A percentile compares a stretch with the other conserved stretches of the same genome.
These are phyloP conservation scores for Netelia fuscicornis DNA, from an alignment of 2,888 invertebrate genomes.

Conservation along the genomic window DNA sequence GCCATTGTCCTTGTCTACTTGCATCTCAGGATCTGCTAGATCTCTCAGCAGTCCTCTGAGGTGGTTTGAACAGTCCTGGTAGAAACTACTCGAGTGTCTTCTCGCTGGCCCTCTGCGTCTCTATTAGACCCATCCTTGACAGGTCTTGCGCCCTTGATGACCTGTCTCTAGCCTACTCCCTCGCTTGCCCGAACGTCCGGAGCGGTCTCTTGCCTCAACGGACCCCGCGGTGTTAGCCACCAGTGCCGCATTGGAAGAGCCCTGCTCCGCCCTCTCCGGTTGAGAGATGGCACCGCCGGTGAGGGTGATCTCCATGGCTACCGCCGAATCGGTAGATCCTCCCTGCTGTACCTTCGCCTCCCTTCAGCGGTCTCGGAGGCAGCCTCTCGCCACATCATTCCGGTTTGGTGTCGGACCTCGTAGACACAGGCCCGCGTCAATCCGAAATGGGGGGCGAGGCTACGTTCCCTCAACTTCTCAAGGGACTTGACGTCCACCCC, in stretches of 20 bases:
- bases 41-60: neutral
- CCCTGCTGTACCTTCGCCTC: no score
- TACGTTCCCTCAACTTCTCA: conserved; percentile 1
- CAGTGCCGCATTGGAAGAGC: no score
- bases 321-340: no score
- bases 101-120: conserved; percentile 8
- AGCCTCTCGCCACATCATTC: neutral
- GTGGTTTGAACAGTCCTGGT: neutral
- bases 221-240: no score
- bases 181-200: no score
- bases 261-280: no score
- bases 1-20: neutral
- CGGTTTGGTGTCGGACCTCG: conserved; percentile 17
- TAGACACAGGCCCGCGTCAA: conserved; percentile 27
- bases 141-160: neutral
- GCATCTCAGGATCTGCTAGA: neutral
- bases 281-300: no score
- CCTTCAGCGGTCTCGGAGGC: no score
- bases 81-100: neutral
- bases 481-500: conserved; percentile 57
- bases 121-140: conserved; percentile 18
- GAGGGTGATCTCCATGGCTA: no score
- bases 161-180: no score
- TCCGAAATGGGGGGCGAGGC: conserved; percentile 28
- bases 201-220: no score